Evolutionary conservation across 2,888 invertebrate genomes (phyloP), one percentile per base, ranked within the genome.

Genomic region (Epistrophella euchroma): DNA sequence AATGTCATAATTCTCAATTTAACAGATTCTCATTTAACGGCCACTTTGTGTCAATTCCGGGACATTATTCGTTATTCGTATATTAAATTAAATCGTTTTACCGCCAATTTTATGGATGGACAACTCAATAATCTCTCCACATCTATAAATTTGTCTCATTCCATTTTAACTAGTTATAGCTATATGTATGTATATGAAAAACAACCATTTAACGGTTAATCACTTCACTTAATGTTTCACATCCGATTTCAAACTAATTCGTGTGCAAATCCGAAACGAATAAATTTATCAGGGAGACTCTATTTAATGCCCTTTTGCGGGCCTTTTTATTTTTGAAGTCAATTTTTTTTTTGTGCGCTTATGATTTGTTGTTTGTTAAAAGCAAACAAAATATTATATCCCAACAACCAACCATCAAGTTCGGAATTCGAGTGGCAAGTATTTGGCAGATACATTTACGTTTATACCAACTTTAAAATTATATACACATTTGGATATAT

Each of bases 361-460:
- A 28, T 45, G 45, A 6, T 74, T 47, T 56, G 15, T 55, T 37
- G 4, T 60, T 71, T 32, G 28, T 28, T 28, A 28, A 58, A 19
- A 62, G 52, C 28, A 64, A 64, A 64, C 60, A 60, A 60, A 73
- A 22, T 13, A n/a, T 43, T 60, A 1, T 68, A 71, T 75, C 60
- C 75, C 72, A 68, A 58, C 80, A 80, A 68, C 85, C 80, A 80
- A 68, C 85, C 80, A 62, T 68, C 75, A 73, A 68, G 75, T 80
- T 76, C 50, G 72, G 47, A 68, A 72, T 72, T 80, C 76, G 72
- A 76, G 68, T 85, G 85, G 80, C 85, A 85, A 80, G 80, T 80
- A 76, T 76, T 72, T 62, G 75, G 80, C 68, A 58, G 75, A 62
- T 76, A 85, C 78, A 66, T 75, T 56, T 64, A 50, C 66, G 84